Base-by-base conservation (phyloP, 1,140 invertebrate species). In the Aphelenchoides fujianensis region DNA sequence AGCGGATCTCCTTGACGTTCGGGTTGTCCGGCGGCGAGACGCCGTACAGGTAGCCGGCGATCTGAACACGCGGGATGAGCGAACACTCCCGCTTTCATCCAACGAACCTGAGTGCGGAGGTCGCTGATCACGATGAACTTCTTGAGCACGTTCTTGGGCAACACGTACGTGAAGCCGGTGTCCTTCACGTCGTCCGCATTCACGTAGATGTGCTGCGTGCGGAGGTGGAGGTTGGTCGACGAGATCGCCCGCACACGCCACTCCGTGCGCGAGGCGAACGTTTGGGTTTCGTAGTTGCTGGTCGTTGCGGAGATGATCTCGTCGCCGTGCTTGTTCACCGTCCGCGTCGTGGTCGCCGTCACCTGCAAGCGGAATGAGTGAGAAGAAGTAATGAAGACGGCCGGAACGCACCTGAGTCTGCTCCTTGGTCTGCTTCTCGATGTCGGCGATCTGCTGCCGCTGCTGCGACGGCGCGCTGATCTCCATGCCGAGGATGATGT, bases 71-170 rank as follows among this genome's bases (percentile, higher is more conserved):
- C 3, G 41, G 41, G 23, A 79, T 0, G 7, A 72, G 19, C 68
- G 41, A 72, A 1, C 9, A 72, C 16, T 72, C 27, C 2, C 12
- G 62, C 31, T 19, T 1, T 23, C 68, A 19, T 30, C 7, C 19
- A 71, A 79, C 41, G 12, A 82, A 91, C 90, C 88, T 94, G 92
- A 23, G 95, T 94, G 75, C 96, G 87, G 73, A 99, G 87, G 89
- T 99, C 96, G 0, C 95, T 98, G 52, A 98, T 98, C 0, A 94
- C 96, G 69, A 98, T 97, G 84, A 99, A 98, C 85, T 98, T 98
- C 86, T 98, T 98, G 5, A 98, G 88, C 59, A 98, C 89, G 86
- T 98, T 98, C 87, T 98, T 98, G 0, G 96, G 96, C 71, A 98
- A 87, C 82, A 98, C 97, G 85, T 98, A 99, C 0, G 95, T 98